A percentile compares a stretch with the other conserved stretches of the same genome.
These are phyloP conservation scores for Mormyrus proboscirostris DNA, from an alignment of 2,797 vertebrate genomes.

Conservation along the genomic window DNA sequence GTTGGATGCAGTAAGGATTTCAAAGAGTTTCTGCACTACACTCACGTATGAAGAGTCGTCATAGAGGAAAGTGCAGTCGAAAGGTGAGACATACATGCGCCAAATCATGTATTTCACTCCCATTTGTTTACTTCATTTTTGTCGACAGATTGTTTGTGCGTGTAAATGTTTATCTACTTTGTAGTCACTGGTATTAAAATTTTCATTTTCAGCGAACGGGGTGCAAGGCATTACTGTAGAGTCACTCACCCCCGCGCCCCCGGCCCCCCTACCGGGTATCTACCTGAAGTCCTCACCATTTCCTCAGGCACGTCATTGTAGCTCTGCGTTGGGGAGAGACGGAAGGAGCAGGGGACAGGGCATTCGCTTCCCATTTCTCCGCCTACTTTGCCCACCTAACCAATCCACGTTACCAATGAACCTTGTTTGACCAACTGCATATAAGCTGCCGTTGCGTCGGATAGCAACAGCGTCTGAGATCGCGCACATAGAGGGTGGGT, in stretches of 20 bases:
- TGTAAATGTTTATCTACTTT: neutral
- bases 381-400: constrained; percentile 48
- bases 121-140: neutral
- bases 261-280: constrained; percentile 37
- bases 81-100: neutral
- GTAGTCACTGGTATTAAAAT: neutral
- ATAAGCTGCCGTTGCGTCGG: constrained; percentile 65
- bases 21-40: neutral
- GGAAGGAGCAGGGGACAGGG: constrained; percentile 43
- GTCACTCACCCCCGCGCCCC: constrained; percentile 32
- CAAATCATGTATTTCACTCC: neutral
- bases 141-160: neutral
- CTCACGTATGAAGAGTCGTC: neutral
- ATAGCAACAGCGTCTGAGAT: constrained; percentile 70
- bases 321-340: constrained; percentile 54
- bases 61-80: neutral
- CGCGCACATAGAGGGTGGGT: constrained; percentile 54
- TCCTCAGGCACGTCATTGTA: constrained; percentile 64
- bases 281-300: constrained; percentile 70
- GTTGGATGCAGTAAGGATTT: neutral
- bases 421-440: constrained; percentile 53
- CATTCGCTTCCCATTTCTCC: constrained; percentile 51
- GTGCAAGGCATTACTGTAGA: neutral
- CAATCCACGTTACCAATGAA: constrained; percentile 50
- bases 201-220: neutral